Evolutionary conservation across 1,140 invertebrate species (phyloP).

Genomic region (Drosophila prosaltans): DNA sequence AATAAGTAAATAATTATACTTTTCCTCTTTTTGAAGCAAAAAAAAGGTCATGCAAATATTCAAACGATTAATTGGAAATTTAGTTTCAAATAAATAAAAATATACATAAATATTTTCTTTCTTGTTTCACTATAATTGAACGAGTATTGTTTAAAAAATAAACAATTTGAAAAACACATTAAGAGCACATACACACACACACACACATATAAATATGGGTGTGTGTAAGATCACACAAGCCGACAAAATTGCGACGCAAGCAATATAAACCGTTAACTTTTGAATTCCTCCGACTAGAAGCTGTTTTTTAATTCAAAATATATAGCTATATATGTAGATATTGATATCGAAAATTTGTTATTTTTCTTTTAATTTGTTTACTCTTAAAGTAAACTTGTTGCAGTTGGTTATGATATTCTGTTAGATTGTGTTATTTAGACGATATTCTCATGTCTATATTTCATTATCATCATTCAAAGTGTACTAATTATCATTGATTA

Average conservation of each 20-base stretch:
- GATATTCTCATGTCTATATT: not conserved
- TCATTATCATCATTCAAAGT: constrained; percentile 5
- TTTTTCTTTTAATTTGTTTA: not conserved
- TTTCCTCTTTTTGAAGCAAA: not conserved
- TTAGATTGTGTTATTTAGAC: not conserved
- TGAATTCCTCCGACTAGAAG: not conserved
- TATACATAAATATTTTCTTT: not conserved
- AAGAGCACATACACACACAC: not conserved
- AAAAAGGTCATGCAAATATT: constrained; percentile 4
- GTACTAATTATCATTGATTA: constrained; percentile 5
- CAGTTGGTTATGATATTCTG: not conserved
- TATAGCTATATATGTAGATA: no score
- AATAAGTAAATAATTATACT: no score
- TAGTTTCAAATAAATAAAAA: not conserved
- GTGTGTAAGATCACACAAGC: constrained; percentile 1
- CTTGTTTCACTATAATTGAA: constrained; percentile 3
- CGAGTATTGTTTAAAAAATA: constrained; percentile 5
- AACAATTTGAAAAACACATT: constrained; percentile 5
- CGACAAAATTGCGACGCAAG: constrained; percentile 3
- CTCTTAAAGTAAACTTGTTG: not conserved
- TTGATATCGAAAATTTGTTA: not conserved
- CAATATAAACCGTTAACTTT: not conserved
- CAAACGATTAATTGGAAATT: not conserved
- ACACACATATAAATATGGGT: not conserved
- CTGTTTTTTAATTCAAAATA: not conserved